phyloP scores from a whole-genome alignment of 2,888 invertebrate genomes.

The Drosophila lutescens region DNA sequence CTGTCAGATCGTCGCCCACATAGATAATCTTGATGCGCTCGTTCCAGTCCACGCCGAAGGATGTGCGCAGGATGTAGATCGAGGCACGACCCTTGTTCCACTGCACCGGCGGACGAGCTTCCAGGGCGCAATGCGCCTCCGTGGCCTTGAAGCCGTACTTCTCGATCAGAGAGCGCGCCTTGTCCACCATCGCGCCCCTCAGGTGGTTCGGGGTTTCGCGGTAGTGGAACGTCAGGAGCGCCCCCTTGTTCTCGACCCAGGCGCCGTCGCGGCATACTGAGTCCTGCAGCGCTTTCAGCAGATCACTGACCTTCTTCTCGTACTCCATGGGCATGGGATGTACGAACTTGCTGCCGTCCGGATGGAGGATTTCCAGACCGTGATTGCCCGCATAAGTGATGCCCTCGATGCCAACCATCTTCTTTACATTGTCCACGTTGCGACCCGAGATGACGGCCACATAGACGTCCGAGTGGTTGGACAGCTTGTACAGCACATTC shows the following conservation, averaged over 20 bases:
- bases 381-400: slow-evolving; percentile 96
- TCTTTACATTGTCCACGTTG: slow-evolving; percentile 93
- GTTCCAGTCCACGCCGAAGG: slow-evolving; percentile 96
- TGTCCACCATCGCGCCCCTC: slow-evolving; percentile 88
- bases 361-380: slow-evolving; percentile 94
- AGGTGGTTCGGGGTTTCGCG: slow-evolving; percentile 91
- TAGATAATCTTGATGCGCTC: slow-evolving; percentile 95
- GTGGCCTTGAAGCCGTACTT: slow-evolving; percentile 92
- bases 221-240: slow-evolving; percentile 93
- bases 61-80: slow-evolving; percentile 94
- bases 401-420: slow-evolving; percentile 95
- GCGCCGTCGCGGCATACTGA: slow-evolving; percentile 94
- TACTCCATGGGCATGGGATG: slow-evolving; percentile 95
- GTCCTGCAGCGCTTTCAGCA: slow-evolving; percentile 92
- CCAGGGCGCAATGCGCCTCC: slow-evolving; percentile 93
- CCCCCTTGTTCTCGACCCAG: slow-evolving; percentile 96
- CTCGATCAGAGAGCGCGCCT: slow-evolving; percentile 90
- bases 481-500: slow-evolving; percentile 91
- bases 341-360: slow-evolving; percentile 95
- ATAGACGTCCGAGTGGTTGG: slow-evolving; percentile 93
- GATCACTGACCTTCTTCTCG: slow-evolving; percentile 90
- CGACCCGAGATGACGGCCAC: slow-evolving; percentile 94
- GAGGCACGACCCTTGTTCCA: slow-evolving; percentile 96
- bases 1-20: slow-evolving; percentile 94
- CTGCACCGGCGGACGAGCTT: slow-evolving; percentile 94